Conservation (phyloP, 1,140 invertebrate genomes). For the Lucilia cuprina region DNA sequence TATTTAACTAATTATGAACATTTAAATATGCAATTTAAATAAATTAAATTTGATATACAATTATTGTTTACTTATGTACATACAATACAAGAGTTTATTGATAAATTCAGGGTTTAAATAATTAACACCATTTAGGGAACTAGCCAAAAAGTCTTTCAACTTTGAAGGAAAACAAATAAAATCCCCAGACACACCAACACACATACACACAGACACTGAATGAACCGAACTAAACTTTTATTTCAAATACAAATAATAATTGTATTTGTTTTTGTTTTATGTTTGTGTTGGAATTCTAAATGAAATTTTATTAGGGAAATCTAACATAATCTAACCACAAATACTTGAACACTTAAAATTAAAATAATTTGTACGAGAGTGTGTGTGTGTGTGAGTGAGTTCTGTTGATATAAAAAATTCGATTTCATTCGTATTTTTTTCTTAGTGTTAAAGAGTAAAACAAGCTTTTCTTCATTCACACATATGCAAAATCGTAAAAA, state of each 20-base stretch:
- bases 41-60: not conserved
- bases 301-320: not conserved
- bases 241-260: not conserved
- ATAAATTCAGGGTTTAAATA: conserved; percentile 3
- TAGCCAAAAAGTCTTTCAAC: conserved; percentile 9
- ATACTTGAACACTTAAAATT: not conserved
- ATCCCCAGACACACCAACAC: not conserved
- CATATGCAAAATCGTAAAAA: not conserved
- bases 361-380: not conserved
- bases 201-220: not conserved
- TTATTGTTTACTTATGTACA: not conserved
- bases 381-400: not conserved
- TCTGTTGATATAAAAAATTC: not conserved
- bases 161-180: conserved; percentile 15
- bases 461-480: not conserved
- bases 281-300: not conserved
- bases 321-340: not conserved
- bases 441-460: too few relatives aligned
- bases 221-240: not conserved
- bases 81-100: not conserved
- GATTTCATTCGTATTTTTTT: too few relatives aligned
- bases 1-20: not conserved
- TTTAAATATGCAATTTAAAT: conserved; percentile 11
- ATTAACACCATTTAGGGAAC: conserved; percentile 2
- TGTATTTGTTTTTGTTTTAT: not conserved